Base-by-base conservation (phyloP, 2,113 vertebrate genomes). In the Corythaixoides concolor region DNA sequence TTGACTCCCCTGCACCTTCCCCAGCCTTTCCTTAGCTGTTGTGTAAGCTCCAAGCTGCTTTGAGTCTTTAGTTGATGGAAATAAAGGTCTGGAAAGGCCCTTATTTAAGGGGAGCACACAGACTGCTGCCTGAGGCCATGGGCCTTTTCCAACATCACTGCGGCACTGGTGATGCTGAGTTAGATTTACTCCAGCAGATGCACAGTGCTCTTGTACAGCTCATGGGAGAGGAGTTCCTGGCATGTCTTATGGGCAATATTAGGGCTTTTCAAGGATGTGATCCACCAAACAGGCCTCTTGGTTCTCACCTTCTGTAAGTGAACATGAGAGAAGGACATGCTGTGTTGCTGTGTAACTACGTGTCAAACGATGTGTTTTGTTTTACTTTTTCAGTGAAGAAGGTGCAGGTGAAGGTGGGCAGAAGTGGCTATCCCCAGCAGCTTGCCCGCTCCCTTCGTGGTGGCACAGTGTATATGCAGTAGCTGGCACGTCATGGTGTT, bases 361-460 rank as follows among this genome's bases (percentile, higher is more conserved):
- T 7, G 12, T 37, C 49, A 15, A 55, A 91, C 17, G 13, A 26
- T 6, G 6, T 41, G 22, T 35, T 80, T 79, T 69, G 17, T 4
- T 92, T 52, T 35, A 6, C 15, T n/a, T 84, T 53, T 41, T 55
- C 12, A 49, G 1, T 4, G 26, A 88, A 53, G n/a, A n/a, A n/a
- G n/a, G n/a, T n/a, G n/a, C n/a, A n/a, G n/a, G n/a, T n/a, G 26
- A 53, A 77, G 26, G 23, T 32, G 63, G 39, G 9, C 32, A 62
- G 43, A 85, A 89, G 37, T 16, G 45, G 13, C 30, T 73, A 1
- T 32, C 89, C 20, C 82, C 76, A 76, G 68, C 20, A 84, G 30
- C 14, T n/a, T 77, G 30, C 17, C 49, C 11, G 30, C 52, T 30
- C 0, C 19, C 26, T 67, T n/a, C 0, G 0, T 5, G 45, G 50